Conservation (phyloP, 2,797 vertebrate genomes). For the Diplodus puntazzo region DNA sequence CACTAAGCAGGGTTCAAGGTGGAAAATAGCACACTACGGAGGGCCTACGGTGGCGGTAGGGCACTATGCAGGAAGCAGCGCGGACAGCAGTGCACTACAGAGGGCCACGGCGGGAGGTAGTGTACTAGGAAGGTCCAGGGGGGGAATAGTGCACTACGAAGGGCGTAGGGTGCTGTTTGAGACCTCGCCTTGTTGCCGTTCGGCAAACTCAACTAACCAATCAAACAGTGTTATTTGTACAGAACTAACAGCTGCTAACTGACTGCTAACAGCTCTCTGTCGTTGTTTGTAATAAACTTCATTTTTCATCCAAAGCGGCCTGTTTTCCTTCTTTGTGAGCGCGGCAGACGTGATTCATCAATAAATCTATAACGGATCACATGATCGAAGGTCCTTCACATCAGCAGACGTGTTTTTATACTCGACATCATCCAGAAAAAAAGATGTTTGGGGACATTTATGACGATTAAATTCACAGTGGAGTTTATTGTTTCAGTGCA, state of each 20-base stretch:
- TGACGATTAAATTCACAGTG: too few relatives aligned
- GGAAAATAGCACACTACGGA: constrained; percentile 28
- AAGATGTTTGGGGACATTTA: too few relatives aligned
- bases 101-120: background rate
- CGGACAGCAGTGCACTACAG: background rate
- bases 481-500: too few relatives aligned
- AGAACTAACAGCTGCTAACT: constrained; percentile 83
- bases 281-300: constrained; percentile 88
- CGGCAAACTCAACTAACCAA: constrained; percentile 66
- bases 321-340: background rate
- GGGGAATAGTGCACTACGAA: constrained; percentile 40
- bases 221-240: constrained; percentile 79
- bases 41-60: background rate
- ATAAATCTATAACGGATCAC: background rate
- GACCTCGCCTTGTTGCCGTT: constrained; percentile 65
- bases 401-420: too few relatives aligned
- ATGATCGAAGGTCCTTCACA: background rate
- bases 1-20: constrained; percentile 11
- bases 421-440: too few relatives aligned
- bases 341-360: background rate
- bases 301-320: constrained; percentile 84
- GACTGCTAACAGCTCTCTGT: constrained; percentile 85
- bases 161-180: constrained; percentile 72
- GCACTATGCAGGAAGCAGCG: background rate
- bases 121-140: constrained; percentile 9